Base-by-base conservation (phyloP, 2,888 invertebrate species). In the Dynastes grantii region DNA sequence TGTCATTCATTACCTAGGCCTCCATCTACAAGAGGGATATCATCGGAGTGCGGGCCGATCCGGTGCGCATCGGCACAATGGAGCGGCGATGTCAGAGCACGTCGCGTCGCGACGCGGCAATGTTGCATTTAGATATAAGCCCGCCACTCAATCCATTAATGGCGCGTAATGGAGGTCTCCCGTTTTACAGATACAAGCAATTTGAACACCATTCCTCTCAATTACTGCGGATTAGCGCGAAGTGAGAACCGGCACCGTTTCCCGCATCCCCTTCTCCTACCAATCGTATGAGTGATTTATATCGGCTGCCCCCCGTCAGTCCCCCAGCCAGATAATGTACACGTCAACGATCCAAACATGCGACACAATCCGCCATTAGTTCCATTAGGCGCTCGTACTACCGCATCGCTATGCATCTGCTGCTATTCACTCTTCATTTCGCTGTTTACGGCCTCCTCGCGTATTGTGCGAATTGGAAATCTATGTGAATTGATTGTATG, bases 101-200 rank as follows among this genome's bases (percentile, higher is more conserved):
- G 16, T 13, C n/a, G 4, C 53, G 16, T 16, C 55, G 55, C 16
- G n/a, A 22, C 55, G 76, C 77, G 79, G 81, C 82, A 80, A 78
- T 77, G 78, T 80, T 83, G 82, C 82, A 83, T 82, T 83, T 83
- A 80, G 80, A 83, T 81, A 83, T 85, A 85, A 85, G 85, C 85
- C 83, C 83, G 84, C 85, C 84, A 86, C 86, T 86, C 87, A 87
- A 87, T 87, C 87, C 87, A 87, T 87, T 87, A 87, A 87, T 87
- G 87, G 87, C 83, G 83, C 85, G 85, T 87, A 87, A 87, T 87
- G 87, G 86, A 87, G 85, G 86, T 86, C 86, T 85, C 85, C 85
- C 84, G 86, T 85, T 85, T 85, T 85, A 85, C 86, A 86, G 86
- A 87, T 86, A 87, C 87, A 86, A 86, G 86, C 86, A 87, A 87